Evolutionary conservation across 30 jellyfish, hydroid and myxozoan genomes (phyloP).

Genomic region (Clytia hemisphaerica): DNA sequence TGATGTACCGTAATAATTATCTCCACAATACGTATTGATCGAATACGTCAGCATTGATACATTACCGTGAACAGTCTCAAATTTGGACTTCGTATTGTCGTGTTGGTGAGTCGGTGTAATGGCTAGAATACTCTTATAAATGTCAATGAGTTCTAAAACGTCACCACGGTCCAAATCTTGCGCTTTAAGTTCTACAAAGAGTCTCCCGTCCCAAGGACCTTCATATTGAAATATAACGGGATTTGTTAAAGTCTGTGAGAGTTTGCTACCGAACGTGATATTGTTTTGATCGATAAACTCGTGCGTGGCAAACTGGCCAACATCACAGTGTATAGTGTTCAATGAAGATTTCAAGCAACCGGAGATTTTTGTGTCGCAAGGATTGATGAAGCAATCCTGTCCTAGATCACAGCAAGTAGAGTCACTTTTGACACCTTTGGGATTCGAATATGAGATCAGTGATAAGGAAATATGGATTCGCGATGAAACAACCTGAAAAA

Average conservation of each 20-base stretch:
- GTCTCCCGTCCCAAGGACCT: conserved; percentile 30
- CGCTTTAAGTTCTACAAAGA: background rate
- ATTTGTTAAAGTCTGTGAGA: conserved; percentile 40
- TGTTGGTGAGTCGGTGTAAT: background rate
- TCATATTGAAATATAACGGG: conserved; percentile 35
- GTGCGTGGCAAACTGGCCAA: conserved; percentile 11
- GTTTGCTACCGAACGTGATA: conserved; percentile 1
- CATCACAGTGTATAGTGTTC: conserved; percentile 1
- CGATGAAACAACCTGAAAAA: too few relatives aligned
- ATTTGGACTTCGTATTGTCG: background rate
- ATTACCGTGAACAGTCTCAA: background rate
- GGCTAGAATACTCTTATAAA: background rate
- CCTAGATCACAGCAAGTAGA: conserved; percentile 16
- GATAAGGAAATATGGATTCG: background rate
- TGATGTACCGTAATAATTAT: background rate
- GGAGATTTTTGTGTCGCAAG: conserved; percentile 29
- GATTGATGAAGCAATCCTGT: conserved; percentile 5
- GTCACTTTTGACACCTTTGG: conserved; percentile 5
- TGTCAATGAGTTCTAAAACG: conserved; percentile 16
- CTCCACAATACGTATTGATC: background rate
- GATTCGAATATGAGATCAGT: conserved; percentile 2
- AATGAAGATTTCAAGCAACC: conserved; percentile 6
- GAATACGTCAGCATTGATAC: conserved; percentile 9
- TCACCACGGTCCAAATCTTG: conserved; percentile 6
- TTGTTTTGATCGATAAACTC: conserved; percentile 19